Evolutionary conservation across 2,888 invertebrate genomes (phyloP).

Genomic region (Leptopilina myrica): DNA sequence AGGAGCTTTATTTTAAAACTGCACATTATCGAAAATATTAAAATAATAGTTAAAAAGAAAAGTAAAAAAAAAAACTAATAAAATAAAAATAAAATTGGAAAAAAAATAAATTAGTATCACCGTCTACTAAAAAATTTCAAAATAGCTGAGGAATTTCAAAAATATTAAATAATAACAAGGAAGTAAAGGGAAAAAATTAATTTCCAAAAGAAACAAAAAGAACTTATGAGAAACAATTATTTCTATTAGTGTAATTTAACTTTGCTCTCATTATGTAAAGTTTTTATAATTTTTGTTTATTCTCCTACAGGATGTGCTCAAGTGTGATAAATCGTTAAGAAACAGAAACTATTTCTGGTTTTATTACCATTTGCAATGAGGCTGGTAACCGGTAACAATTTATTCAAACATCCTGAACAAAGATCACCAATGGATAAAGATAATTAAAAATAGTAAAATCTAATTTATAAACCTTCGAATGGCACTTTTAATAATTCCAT

Average conservation of each 20-base stretch:
- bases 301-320: constrained; percentile 8
- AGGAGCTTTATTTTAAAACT: constrained; percentile 14
- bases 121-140: no score
- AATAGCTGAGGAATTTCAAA: no score
- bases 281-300: constrained; percentile 13
- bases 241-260: not conserved
- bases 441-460: constrained; percentile 16
- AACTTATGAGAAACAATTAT: not conserved
- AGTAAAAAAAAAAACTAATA: no score
- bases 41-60: no score
- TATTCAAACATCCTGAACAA: constrained; percentile 27
- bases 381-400: constrained; percentile 35
- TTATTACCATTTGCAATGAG: constrained; percentile 29
- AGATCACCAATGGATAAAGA: constrained; percentile 14
- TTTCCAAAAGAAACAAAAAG: not conserved
- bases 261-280: not conserved
- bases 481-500: not conserved
- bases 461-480: not conserved
- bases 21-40: not conserved
- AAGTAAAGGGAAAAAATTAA: no score
- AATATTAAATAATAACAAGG: no score
- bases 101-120: no score
- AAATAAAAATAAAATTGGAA: no score
- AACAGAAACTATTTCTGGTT: constrained; percentile 30
- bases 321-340: constrained; percentile 19